A percentile compares a stretch with the other conserved stretches of the same genome.
Conservation (phyloP, 2,888 invertebrate genomes). For the Protonemura montana region DNA sequence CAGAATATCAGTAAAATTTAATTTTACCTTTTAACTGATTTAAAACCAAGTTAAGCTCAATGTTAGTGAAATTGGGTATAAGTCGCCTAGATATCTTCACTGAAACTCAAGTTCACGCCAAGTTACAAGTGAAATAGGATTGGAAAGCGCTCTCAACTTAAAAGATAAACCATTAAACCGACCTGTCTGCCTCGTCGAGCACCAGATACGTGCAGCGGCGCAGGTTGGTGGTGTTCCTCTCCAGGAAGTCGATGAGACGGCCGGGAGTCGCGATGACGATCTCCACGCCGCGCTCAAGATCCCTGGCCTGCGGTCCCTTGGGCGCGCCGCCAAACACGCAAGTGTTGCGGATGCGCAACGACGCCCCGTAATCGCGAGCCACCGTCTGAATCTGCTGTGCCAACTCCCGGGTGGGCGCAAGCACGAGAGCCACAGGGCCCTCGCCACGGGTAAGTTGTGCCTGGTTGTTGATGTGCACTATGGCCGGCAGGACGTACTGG, state of each 20-base stretch:
- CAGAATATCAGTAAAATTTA: too few species aligned
- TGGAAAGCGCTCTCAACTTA: too few species aligned
- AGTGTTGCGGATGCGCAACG: constrained; percentile 79
- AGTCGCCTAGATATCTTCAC: too few species aligned
- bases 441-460: constrained; percentile 77
- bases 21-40: too few species aligned
- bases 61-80: too few species aligned
- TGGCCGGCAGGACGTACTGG: constrained; percentile 78
- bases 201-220: constrained; percentile 89
- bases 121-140: too few species aligned
- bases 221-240: constrained; percentile 80
- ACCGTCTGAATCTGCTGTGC: constrained; percentile 86
- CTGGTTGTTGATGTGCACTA: constrained; percentile 87
- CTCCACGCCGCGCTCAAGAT: constrained; percentile 80
- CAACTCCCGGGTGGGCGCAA: constrained; percentile 81
- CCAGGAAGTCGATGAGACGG: constrained; percentile 83
- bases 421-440: constrained; percentile 83
- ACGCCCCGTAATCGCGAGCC: constrained; percentile 79
- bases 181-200: constrained; percentile 84
- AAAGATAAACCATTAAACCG: not conserved
- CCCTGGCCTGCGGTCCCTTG: constrained; percentile 74
- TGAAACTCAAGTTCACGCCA: too few species aligned
- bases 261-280: constrained; percentile 92
- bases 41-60: too few species aligned
- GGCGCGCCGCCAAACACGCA: constrained; percentile 95